Evolutionary conservation across 2,888 invertebrate genomes (phyloP), one percentile per base, ranked within the genome.

Genomic region (Mythimna lalbum): DNA sequence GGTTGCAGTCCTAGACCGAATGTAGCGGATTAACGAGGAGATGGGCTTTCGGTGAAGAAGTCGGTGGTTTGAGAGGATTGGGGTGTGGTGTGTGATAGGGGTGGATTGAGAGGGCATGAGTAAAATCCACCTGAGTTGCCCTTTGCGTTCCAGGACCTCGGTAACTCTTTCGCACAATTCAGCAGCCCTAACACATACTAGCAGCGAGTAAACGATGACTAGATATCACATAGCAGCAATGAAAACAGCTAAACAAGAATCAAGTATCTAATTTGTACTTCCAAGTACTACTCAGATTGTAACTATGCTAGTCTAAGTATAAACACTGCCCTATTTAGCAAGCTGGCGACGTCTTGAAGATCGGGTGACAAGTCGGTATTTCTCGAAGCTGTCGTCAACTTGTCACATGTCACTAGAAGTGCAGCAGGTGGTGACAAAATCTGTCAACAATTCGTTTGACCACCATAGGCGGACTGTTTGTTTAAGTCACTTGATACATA

Each of bases 341-440:
- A 50, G 43, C 59, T 21, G 50, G 36, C 36, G 36, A 66, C 49
- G 50, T 60, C 50, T 63, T 55, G 39, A 27, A 60, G 10, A 67
- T 60, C 23, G 31, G 14, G 59, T 69, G 64, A 59, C 68, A 55
- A 65, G 64, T 55, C 31, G 56, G 27, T n/a, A 68, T 69, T 68
- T 68, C 63, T 59, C 68, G 61, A 55, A 59, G 63, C 61, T 63
- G 75, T 74, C 80, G 53, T 31, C 80, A 55, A 74, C 74, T 47
- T 59, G 63, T 77, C 61, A 62, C 67, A 10, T 53, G 61, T 59
- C 43, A 27, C 49, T 50, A 50, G 39, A 43, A 7, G 61, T 53
- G 57, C 60, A 43, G 67, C 80, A 64, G 49, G 59, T 78, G 79
- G 27, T 50, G 59, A 60, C 47, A 39, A 23, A 50, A 43, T 31